A percentile compares a stretch with the other conserved stretches of the same genome.
Conservation (phyloP, 2,113 vertebrate species). For the Baryphthengus martii region DNA sequence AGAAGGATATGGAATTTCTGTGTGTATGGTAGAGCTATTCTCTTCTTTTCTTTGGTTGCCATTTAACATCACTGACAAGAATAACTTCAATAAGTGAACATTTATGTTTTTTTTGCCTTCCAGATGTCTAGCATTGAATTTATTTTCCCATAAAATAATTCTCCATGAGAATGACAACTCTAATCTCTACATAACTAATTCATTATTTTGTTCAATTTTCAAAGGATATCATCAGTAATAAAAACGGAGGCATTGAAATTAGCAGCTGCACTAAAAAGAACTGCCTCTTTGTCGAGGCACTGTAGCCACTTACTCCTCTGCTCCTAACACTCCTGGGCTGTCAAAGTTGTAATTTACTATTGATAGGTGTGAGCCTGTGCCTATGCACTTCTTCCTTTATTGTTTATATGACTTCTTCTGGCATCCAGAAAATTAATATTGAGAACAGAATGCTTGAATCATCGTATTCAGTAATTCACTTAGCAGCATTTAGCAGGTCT, state of each 20-base stretch:
- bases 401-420: not conserved
- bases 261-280: not conserved
- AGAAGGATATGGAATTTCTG: not conserved
- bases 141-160: slow-evolving; percentile 10
- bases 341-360: not conserved
- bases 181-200: slow-evolving; percentile 28
- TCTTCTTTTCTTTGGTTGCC: not conserved
- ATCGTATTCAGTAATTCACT: not conserved
- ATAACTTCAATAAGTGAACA: not conserved
- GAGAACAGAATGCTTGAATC: not conserved
- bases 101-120: not conserved
- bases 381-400: not conserved
- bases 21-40: not conserved
- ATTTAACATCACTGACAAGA: not conserved
- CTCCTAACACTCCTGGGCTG: not conserved
- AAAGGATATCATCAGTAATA: slow-evolving; percentile 19
- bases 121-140: not conserved
- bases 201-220: slow-evolving; percentile 26
- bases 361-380: not conserved
- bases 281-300: not conserved
- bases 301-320: not conserved
- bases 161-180: not conserved
- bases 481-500: slow-evolving; percentile 1
- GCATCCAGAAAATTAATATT: not conserved
- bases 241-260: not conserved